Base-by-base conservation (phyloP, 2,113 vertebrate species). In the Ellobius talpinus region DNA sequence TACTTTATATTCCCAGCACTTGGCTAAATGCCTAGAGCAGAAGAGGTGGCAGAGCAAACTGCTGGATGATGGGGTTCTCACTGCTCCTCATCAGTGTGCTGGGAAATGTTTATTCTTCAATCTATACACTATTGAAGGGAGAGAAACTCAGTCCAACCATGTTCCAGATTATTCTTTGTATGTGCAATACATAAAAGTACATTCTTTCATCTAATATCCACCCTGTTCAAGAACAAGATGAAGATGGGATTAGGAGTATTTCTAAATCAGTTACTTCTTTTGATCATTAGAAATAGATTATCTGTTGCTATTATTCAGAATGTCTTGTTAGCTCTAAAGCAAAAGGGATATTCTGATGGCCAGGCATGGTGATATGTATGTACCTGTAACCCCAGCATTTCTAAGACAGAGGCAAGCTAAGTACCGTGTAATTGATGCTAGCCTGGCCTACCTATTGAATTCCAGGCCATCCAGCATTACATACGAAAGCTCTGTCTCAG, bases 121-220 rank as follows among this genome's bases (percentile, higher is more conserved):
- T 24, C 61, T 74, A 77, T 14, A 39, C 5, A 70, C 39, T n/a
- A 90, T 36, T 36, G 70, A 21, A 7, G 14, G 13, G 16, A 13
- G 65, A 87, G 31, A 45, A 85, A 93, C 55, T 70, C 36, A 91
- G 50, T 8, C 61, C 86, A 55, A 33, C 29, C 36, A 63, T 47
- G 21, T 81, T 39, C 24, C 78, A 63, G 65, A 72, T 61, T 29
- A 87, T n/a, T 70, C 84, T 70, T 55, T 36, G 13, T 96, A 26
- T 89, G 72, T 6, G 47, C 8, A 88, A 85, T 29, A 70, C 47
- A 76, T n/a, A 85, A 91, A 92, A 77, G 21, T 87, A 63, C 55
- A 76, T 72, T 95, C 61, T 87, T 97, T 90, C 45, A 63, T 50
- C 47, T 92, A 92, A 86, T 96, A 90, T 4, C 7, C 3, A 78